Base-by-base conservation (phyloP, 2,797 vertebrate genomes). In the Schizothorax lantsangensis region DNA sequence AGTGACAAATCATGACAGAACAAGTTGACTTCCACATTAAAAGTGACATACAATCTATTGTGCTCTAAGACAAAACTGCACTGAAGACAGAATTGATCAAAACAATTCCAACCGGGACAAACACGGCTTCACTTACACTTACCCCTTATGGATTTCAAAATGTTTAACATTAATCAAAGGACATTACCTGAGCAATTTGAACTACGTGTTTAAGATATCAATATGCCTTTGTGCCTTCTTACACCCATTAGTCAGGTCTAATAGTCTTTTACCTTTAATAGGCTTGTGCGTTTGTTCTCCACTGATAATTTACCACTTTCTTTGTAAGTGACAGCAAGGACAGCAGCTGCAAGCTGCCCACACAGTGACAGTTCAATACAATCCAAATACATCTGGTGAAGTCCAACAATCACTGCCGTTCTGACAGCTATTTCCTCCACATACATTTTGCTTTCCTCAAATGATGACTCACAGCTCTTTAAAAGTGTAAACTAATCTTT, bases 321-420 rank as follows among this genome's bases (percentile, higher is more conserved):
- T 45, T 64, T 64, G 59, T 66, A 47, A 73, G 52, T 26, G 57
- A 62, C 77, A 79, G 57, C 23, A 45, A 38, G 57, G 57, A 79
- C 19, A 59, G 54, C 77, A 59, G 36, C 57, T 19, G 23, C 78
- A 45, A 17, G 40, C 43, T n/a, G 5, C 79, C 59, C 15, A 80
- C 59, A 66, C 59, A 47, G 54, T 40, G 36, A 54, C 54, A 2
- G n/a, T 47, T 80, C 79, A 80, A 64, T 30, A 33, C 59, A 6
- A 4, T 66, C 1, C 15, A 80, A 43, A 80, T 47, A 66, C 10
- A 23, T 81, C 79, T 81, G 78, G 14, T 19, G 15, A 59, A 79
- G 54, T 38, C 52, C 36, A 79, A 79, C 52, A 59, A 40, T 40
- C 52, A 79, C 12, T 59, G 36, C 38, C 3, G 54, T 17, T 19